These are phyloP conservation scores for Bombus waltoni DNA, from an alignment of 1,140 invertebrate genomes.

Conservation along the genomic window DNA sequence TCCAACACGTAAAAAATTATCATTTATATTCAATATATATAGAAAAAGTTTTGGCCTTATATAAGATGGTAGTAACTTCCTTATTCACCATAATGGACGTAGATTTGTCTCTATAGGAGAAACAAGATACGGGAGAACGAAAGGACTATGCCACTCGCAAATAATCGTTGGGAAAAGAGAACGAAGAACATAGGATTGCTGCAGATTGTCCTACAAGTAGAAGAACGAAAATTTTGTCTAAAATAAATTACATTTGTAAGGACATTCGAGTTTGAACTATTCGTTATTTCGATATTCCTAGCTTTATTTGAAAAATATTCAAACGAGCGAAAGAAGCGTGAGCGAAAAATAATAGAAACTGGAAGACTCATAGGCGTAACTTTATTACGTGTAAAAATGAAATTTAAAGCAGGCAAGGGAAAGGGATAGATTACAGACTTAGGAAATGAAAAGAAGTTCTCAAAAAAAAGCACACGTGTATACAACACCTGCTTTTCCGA, in stretches of 20 bases:
- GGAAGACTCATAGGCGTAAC: too few relatives aligned
- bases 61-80: not conserved
- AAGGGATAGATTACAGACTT: not conserved
- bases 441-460: not conserved
- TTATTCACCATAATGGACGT: not conserved
- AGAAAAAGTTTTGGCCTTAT: not conserved
- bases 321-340: not conserved
- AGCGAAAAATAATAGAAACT: not conserved
- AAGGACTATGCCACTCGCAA: not conserved
- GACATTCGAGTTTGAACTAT: not conserved
- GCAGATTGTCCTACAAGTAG: constrained; percentile 24
- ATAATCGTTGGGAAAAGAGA: constrained; percentile 17
- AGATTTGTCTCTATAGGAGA: too few relatives aligned
- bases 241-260: not conserved
- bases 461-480: not conserved
- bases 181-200: constrained; percentile 10
- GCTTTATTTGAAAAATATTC: not conserved
- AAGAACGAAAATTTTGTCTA: not conserved
- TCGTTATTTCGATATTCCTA: not conserved
- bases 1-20: not conserved
- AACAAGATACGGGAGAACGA: not conserved
- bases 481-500: constrained; percentile 2
- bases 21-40: not conserved
- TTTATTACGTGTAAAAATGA: not conserved
- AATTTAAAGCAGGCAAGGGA: not conserved